Evolutionary conservation across 2,797 vertebrate genomes (phyloP), one percentile per base, ranked within the genome.

Genomic region (Aeoliscus strigatus): DNA sequence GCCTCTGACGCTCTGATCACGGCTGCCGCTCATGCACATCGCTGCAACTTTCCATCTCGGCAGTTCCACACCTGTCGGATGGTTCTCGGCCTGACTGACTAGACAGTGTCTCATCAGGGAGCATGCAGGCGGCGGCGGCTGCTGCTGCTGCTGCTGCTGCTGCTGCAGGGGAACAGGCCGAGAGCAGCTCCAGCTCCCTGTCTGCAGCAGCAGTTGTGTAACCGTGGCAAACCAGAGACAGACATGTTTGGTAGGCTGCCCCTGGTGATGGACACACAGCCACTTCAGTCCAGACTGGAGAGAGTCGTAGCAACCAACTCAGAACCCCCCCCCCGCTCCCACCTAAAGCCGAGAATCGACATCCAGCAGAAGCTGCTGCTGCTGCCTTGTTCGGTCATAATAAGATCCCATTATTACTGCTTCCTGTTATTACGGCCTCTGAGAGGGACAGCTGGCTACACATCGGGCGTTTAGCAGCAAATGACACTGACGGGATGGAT

Each of bases 31-130:
- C 25, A 27, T 35, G 47, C 34, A 14, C 15, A 36, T 55, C 50
- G 16, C 52, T 54, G 37, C 32, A 48, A 27, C 15, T 64, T 57
- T 74, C 58, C 67, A 51, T 15, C 49, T 39, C 39, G 11, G 51
- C 43, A 25, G 53, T 23, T 47, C 39, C 39, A 47, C 67, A 71
- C 61, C 61, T 70, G 63, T 60, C 60, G 35, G 56, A 49, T 34
- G 55, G 54, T 51, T 53, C 64, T 51, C 15, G 1, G 2, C 39
- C 15, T 4, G 27, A 39, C 15, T 4, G 27, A 39, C 50, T 30
- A 75, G 70, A 73, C 73, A 2, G 52, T 63, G 16, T 66, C 60
- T 80, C 63, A 75, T 51, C 39, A 2, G 30, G 40, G 17, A 60
- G 45, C 8, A 8, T 1, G 27, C n/a, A 13, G 28, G 27, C 67